A percentile compares a stretch with the other conserved stretches of the same genome.
Evolutionary conservation across 2,888 invertebrate genomes (phyloP).

Genomic region (Tetramorium bicarinatum): DNA sequence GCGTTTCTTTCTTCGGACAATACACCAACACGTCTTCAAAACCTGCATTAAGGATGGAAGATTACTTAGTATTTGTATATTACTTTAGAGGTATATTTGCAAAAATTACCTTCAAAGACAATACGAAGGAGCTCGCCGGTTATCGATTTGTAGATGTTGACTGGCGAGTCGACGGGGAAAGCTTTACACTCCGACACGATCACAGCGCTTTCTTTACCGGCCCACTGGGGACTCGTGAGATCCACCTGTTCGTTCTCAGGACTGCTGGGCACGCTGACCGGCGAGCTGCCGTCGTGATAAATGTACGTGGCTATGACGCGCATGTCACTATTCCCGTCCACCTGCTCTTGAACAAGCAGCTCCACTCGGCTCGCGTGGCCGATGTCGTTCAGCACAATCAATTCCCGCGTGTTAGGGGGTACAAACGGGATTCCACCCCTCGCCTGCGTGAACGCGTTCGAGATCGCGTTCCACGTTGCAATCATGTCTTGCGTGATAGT

Average conservation of each 20-base stretch:
- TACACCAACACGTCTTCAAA: slow-evolving; percentile 89
- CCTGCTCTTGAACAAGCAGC: slow-evolving; percentile 80
- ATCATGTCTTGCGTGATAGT: slow-evolving; percentile 91
- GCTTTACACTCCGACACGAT: slow-evolving; percentile 86
- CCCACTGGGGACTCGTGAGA: slow-evolving; percentile 83
- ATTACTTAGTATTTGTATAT: background rate
- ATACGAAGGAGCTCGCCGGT: slow-evolving; percentile 90
- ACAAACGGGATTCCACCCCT: slow-evolving; percentile 81
- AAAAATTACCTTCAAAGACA: slow-evolving; percentile 87
- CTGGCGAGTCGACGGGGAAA: slow-evolving; percentile 87
- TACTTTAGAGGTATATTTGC: background rate
- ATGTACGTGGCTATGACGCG: slow-evolving; percentile 75
- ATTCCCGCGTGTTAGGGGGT: slow-evolving; percentile 77
- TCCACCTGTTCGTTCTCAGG: slow-evolving; percentile 77
- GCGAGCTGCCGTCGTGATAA: slow-evolving; percentile 71
- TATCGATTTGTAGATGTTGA: slow-evolving; percentile 89
- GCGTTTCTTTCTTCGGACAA: slow-evolving; percentile 89
- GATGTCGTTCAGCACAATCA: slow-evolving; percentile 89
- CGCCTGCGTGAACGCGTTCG: slow-evolving; percentile 85
- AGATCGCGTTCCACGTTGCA: slow-evolving; percentile 87
- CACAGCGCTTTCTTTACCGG: slow-evolving; percentile 88
- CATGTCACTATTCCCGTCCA: slow-evolving; percentile 66
- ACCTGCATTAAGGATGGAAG: slow-evolving; percentile 75
- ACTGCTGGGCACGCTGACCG: slow-evolving; percentile 78
- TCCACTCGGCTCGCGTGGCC: slow-evolving; percentile 84